Base-by-base conservation (phyloP, 2,888 invertebrate genomes). In the Eugnorisma glareosa region DNA sequence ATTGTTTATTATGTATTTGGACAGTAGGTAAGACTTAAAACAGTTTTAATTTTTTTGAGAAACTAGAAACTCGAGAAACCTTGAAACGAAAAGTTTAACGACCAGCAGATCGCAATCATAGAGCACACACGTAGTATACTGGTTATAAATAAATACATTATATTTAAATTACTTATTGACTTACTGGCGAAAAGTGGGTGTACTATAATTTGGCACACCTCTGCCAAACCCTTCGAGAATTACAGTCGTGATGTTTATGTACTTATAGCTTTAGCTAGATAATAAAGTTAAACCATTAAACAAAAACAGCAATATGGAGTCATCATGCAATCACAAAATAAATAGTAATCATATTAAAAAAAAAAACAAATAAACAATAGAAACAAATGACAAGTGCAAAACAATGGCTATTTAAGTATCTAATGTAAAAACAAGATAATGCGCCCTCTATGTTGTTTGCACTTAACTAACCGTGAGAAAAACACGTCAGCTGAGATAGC, bases 401-500 rank as follows among this genome's bases (percentile, higher is more conserved):
- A 21, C 35, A 61, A 31, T 21, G 21, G 4, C 1, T 35, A 59
- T 6, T 4, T 31, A 31, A 7, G 0, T 28, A 59, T 24, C 7
- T 2, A 37, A 24, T 6, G 11, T 63, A 63, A 13, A 54, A 67
- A 72, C n/a, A 28, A 37, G 6, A 51, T 24, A 59, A 35, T 66
- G 57, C 75, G 79, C 63, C 83, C 45, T 75, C 83, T 82, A 51
- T 61, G 21, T 37, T n/a, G 24, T 64, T 31, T 18, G 24, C n/a
- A 24, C 3, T 1, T 64, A 74, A 82, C 51, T 54, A 70, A 61
- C 73, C 67, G 43, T 79, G 83, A 13, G 79, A 82, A 85, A 81
- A 73, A 48, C 59, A 31, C 11, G 67, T 48, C 28, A 28, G 79
- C 11, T 45, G 86, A 70, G 61, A 85, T 24, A 21, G 54, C 71